These are phyloP conservation scores for Plectus sambesii DNA, from an alignment of 1,140 invertebrate genomes.

Conservation along the genomic window DNA sequence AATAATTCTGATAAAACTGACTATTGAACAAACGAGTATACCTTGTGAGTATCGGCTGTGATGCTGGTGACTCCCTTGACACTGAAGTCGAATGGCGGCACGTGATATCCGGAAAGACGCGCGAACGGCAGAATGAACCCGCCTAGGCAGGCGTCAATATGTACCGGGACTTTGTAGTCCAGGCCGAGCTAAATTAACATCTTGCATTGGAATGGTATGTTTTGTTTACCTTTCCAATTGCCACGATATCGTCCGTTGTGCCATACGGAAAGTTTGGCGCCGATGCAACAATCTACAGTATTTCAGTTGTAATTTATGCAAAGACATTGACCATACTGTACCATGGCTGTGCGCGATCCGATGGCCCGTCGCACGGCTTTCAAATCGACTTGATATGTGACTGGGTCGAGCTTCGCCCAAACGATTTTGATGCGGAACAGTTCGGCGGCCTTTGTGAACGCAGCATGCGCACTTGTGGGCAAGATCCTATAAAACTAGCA, in stretches of 20 bases:
- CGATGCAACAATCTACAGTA: constrained; percentile 61
- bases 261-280: constrained; percentile 91
- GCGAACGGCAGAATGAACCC: constrained; percentile 89
- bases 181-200: constrained; percentile 55
- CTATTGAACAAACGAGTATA: constrained; percentile 17
- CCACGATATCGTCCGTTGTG: constrained; percentile 80
- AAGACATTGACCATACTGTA: constrained; percentile 45
- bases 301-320: constrained; percentile 5
- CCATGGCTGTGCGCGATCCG: constrained; percentile 72
- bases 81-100: constrained; percentile 74
- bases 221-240: constrained; percentile 57
- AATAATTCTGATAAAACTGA: constrained; percentile 8
- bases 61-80: constrained; percentile 87
- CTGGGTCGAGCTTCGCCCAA: constrained; percentile 63
- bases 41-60: constrained; percentile 92
- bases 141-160: constrained; percentile 84
- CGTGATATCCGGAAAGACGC: constrained; percentile 63
- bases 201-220: not conserved
- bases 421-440: constrained; percentile 71
- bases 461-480: constrained; percentile 77
- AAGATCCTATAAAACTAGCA: constrained; percentile 56
- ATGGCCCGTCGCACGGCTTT: constrained; percentile 70
- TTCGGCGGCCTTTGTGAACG: constrained; percentile 88
- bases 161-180: constrained; percentile 79
- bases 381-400: constrained; percentile 58